phyloP scores from a whole-genome alignment of 2,888 invertebrate genomes.

The Drosophila mercatorum region DNA sequence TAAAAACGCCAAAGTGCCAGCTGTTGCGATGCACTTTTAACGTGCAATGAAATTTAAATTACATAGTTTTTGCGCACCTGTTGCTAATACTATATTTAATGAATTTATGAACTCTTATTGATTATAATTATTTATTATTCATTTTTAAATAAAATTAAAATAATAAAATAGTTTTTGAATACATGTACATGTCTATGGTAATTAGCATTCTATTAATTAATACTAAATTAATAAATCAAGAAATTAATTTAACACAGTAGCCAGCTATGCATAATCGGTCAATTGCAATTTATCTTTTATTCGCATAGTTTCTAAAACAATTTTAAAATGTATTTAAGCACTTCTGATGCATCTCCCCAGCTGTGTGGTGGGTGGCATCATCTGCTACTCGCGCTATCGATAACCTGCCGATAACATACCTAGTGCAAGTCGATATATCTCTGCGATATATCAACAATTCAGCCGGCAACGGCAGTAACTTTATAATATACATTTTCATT shows the following conservation, averaged over 20 bases:
- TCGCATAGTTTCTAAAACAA: neutral
- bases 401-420: neutral
- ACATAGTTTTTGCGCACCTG: neutral
- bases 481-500: neutral
- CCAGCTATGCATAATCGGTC: too few relatives aligned
- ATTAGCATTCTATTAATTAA: neutral
- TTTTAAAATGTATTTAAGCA: neutral
- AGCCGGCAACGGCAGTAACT: constrained; percentile 43
- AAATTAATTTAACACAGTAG: neutral
- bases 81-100: neutral
- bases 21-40: constrained; percentile 14
- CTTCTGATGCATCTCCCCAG: too few relatives aligned
- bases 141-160: neutral
- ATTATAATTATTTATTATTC: neutral
- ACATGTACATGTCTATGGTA: neutral
- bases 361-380: constrained; percentile 5
- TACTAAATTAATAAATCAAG: neutral
- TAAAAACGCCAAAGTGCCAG: neutral
- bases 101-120: too few relatives aligned
- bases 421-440: constrained; percentile 14
- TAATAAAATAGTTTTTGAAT: neutral
- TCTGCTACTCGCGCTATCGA: neutral
- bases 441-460: constrained; percentile 31
- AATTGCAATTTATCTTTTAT: neutral
- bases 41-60: neutral